Evolutionary conservation across 2,888 invertebrate genomes (phyloP).

Genomic region (Andrena fulva): DNA sequence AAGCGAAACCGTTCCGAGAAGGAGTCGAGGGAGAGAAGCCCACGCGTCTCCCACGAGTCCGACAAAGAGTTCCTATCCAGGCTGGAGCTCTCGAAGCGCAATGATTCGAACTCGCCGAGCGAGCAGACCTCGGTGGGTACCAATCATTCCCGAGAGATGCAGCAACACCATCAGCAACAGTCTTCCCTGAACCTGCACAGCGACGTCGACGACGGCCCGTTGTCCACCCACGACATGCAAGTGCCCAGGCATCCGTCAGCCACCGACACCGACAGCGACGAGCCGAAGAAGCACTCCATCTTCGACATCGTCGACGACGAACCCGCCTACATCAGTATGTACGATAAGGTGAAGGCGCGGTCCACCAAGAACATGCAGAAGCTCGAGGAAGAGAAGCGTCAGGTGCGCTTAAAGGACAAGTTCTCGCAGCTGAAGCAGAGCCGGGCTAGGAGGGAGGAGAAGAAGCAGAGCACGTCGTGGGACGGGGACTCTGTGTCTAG

Average conservation of each 20-base stretch:
- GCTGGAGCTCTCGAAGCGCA: conserved; percentile 79
- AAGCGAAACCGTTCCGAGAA: conserved; percentile 76
- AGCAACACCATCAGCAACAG: conserved; percentile 76
- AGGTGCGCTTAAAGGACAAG: conserved; percentile 92
- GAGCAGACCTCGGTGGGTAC: conserved; percentile 72
- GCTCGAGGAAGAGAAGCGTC: conserved; percentile 94
- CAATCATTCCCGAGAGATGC: conserved; percentile 76
- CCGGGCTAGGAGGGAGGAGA: conserved; percentile 94
- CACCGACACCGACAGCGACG: conserved; percentile 90
- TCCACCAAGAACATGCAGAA: conserved; percentile 97
- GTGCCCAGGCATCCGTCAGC: conserved; percentile 80
- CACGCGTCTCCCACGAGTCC: conserved; percentile 80
- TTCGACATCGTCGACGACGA: conserved; percentile 96
- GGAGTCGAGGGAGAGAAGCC: conserved; percentile 81
- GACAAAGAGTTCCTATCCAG: conserved; percentile 82
- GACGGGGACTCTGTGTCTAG: conserved; percentile 92
- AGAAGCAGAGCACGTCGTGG: conserved; percentile 95
- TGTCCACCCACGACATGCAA: conserved; percentile 81
- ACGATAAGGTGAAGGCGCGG: conserved; percentile 97
- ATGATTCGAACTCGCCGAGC: conserved; percentile 75
- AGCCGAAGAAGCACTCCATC: conserved; percentile 95
- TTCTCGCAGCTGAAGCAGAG: conserved; percentile 95
- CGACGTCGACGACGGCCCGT: conserved; percentile 80
- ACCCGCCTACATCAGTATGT: conserved; percentile 98
- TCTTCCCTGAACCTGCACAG: conserved; percentile 78